These are phyloP conservation scores for Cerastoderma edule DNA, from an alignment of 2,888 invertebrate species.

Conservation along the genomic window DNA sequence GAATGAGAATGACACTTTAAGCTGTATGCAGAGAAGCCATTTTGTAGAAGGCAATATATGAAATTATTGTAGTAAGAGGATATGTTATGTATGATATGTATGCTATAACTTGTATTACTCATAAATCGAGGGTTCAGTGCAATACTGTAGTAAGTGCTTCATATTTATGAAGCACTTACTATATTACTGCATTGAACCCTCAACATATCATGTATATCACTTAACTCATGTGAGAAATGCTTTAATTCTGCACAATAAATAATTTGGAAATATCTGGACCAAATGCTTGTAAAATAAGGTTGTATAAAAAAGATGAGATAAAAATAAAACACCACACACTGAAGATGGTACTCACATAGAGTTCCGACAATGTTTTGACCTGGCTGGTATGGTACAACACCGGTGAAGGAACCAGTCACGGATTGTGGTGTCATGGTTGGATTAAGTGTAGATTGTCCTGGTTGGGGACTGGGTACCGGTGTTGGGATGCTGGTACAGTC, in stretches of 20 bases:
- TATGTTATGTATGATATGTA: too few relatives aligned
- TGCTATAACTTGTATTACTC: too few relatives aligned
- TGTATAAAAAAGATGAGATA: not conserved
- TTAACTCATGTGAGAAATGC: conserved; percentile 1
- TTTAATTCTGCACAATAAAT: not conserved
- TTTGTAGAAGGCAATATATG: too few relatives aligned
- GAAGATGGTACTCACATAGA: conserved; percentile 8
- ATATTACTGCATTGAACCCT: too few relatives aligned
- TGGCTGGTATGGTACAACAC: conserved; percentile 48
- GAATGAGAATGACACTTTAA: too few relatives aligned
- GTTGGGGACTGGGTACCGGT: conserved; percentile 58
- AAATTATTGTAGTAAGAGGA: too few relatives aligned
- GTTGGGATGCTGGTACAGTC: conserved; percentile 65
- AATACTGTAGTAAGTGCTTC: too few relatives aligned
- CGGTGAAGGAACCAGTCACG: conserved; percentile 66
- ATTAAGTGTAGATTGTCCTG: conserved; percentile 57
- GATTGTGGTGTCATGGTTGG: conserved; percentile 64
- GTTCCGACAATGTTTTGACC: conserved; percentile 18
- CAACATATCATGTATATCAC: too few relatives aligned
- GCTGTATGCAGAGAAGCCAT: too few relatives aligned
- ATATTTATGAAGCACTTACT: too few relatives aligned
- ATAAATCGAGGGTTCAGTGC: too few relatives aligned
- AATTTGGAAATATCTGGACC: not conserved
- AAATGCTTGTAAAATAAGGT: not conserved
- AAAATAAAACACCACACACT: too few relatives aligned